phyloP scores from a whole-genome alignment of 1,140 invertebrate genomes.

The Drosophila nigrodunni region DNA sequence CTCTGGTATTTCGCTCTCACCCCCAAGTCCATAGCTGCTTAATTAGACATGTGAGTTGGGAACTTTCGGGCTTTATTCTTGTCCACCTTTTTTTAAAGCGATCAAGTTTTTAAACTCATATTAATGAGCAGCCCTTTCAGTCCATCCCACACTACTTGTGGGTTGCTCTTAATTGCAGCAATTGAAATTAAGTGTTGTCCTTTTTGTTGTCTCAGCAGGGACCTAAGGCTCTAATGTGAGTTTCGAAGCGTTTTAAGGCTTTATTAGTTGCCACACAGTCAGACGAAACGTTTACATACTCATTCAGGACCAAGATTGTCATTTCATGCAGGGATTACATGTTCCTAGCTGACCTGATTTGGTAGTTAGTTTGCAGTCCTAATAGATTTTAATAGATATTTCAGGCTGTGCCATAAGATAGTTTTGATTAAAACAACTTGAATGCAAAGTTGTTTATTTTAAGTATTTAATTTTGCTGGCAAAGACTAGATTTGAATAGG shows the following conservation, averaged over 20 bases:
- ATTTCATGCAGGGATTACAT: conserved; percentile 31
- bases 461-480: no score
- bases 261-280: conserved; percentile 60
- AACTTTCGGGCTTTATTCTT: conserved; percentile 34
- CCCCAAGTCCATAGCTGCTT: conserved; percentile 44
- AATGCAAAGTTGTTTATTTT: no score
- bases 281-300: conserved; percentile 59
- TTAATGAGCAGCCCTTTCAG: conserved; percentile 48
- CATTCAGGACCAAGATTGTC: conserved; percentile 44
- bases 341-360: conserved; percentile 30
- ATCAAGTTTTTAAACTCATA: conserved; percentile 73
- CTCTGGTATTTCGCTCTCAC: not conserved
- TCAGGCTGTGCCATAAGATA: no score
- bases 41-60: conserved; percentile 78
- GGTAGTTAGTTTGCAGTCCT: conserved; percentile 26
- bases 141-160: conserved; percentile 42
- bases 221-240: conserved; percentile 15
- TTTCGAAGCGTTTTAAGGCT: conserved; percentile 49
- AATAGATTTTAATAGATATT: conserved; percentile 42
- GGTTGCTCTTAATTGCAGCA: conserved; percentile 76
- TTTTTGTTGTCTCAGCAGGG: conserved; percentile 44
- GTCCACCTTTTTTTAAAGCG: conserved; percentile 33
- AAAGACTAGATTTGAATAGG: no score
- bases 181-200: conserved; percentile 79
- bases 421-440: no score